Base-by-base conservation (phyloP, 2,797 vertebrate genomes). In the Triplophysa yarkandensis region DNA sequence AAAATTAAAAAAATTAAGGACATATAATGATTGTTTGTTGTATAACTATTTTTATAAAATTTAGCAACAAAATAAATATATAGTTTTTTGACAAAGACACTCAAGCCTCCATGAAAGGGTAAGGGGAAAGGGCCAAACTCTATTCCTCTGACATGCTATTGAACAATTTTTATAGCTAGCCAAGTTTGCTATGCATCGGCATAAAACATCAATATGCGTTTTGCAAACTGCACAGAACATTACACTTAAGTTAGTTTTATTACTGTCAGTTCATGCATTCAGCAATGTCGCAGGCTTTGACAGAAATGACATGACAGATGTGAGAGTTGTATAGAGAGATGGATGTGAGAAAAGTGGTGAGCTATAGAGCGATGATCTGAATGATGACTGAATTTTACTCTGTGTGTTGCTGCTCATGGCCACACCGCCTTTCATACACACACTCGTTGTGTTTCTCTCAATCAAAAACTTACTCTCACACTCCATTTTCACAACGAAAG, bases 391-490 rank as follows among this genome's bases (percentile, higher is more conserved):
- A 50, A 60, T 14, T 14, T 32, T 27, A 44, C 27, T 39, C n/a
- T 32, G 23, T 58, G 25, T 25, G 21, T 13, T 50, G 43, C n/a
- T 2, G 16, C 9, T 50, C 60, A 52, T 23, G 44, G 44, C 83
- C 43, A 10, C 83, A 80, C 79, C 74, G 79, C 14, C 82, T 83
- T 80, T 85, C 83, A 82, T 60, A 50, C 52, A 58, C 39, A 19
- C 30, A 28, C 32, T 63, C 19, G 21, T 43, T 57, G 32, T 75
- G 54, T 63, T 44, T 21, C 78, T 66, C 62, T 84, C 86, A 82
- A 85, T 86, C 83, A 85, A 83, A 86, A 86, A 82, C 81, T 79
- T 81, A 63, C 81, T 83, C 85, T 85, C 83, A 82, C 87, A 82
- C 85, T 86, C 34, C 71, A 78, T 81, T 79, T 81, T 67, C 71